These are phyloP conservation scores for Drosophila lowei DNA, from an alignment of 1,140 invertebrate genomes.

Conservation along the genomic window DNA sequence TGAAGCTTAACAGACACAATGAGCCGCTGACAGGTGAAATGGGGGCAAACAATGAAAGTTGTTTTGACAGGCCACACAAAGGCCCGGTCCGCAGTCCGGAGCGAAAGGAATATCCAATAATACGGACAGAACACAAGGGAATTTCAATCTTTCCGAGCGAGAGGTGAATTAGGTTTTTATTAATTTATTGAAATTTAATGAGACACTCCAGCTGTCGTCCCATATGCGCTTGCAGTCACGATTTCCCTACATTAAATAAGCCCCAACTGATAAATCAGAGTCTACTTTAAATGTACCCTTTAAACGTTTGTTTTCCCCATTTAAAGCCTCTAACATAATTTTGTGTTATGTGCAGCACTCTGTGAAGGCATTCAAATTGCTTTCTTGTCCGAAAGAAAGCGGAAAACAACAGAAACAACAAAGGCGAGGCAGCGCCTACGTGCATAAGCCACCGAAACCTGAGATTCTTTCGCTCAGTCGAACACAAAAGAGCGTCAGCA, in stretches of 20 bases:
- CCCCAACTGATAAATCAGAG: not conserved
- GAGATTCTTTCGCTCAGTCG: conserved; percentile 64
- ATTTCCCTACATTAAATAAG: conserved; percentile 22
- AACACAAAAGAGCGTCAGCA: conserved; percentile 56
- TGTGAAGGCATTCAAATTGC: conserved; percentile 49
- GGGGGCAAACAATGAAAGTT: conserved; percentile 55
- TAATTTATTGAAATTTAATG: conserved; percentile 29
- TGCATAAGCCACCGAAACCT: conserved; percentile 68
- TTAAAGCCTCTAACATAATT: conserved; percentile 31
- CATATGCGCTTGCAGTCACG: conserved; percentile 31
- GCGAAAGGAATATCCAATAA: conserved; percentile 28
- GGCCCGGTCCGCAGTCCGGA: not conserved
- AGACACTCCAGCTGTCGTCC: not conserved
- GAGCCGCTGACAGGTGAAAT: conserved; percentile 47
- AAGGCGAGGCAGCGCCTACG: conserved; percentile 53
- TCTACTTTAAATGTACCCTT: no score
- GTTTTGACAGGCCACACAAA: conserved; percentile 51
- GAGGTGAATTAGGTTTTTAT: conserved; percentile 20
- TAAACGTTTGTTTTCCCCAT: not conserved
- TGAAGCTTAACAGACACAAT: conserved; percentile 55
- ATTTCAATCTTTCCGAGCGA: not conserved
- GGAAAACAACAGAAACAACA: conserved; percentile 29
- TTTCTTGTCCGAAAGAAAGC: conserved; percentile 42
- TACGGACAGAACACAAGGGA: conserved; percentile 1
- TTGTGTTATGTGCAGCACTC: conserved; percentile 37